phyloP scores from a whole-genome alignment of 2,797 vertebrate species.

The Denticeps clupeoides region DNA sequence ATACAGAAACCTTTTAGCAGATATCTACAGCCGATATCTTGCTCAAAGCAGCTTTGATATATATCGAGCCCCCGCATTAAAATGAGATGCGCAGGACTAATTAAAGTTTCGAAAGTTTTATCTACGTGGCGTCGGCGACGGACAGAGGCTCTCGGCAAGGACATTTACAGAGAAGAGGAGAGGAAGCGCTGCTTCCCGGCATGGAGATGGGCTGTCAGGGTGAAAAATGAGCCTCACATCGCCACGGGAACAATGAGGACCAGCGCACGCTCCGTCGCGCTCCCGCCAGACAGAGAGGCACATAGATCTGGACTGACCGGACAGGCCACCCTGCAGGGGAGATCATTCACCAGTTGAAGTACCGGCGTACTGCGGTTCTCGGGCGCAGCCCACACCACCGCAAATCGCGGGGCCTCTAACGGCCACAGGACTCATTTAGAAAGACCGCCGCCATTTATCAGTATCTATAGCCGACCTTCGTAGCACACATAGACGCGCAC shows the following conservation, averaged over 20 bases:
- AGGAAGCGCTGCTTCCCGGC: too few relatives aligned
- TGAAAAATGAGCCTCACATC: constrained; percentile 60
- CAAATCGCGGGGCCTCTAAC: constrained; percentile 29
- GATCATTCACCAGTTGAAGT: too few relatives aligned
- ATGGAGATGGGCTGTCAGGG: constrained; percentile 52
- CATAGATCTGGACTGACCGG: too few relatives aligned
- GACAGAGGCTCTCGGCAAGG: too few relatives aligned
- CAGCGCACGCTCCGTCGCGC: constrained; percentile 36
- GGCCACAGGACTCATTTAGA: constrained; percentile 28
- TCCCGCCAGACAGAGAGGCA: constrained; percentile 22
- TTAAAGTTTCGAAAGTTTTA: too few relatives aligned
- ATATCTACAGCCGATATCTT: too few relatives aligned
- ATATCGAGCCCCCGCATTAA: too few relatives aligned
- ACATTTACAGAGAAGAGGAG: not conserved
- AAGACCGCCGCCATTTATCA: constrained; percentile 51
- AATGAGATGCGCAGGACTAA: too few relatives aligned
- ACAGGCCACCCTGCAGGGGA: constrained; percentile 28
- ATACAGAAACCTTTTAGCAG: constrained; percentile 18
- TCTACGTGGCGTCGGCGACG: too few relatives aligned
- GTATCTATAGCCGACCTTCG: constrained; percentile 52
- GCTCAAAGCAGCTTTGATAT: too few relatives aligned
- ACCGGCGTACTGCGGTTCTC: too few relatives aligned
- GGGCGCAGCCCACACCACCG: constrained; percentile 29
- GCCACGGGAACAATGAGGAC: constrained; percentile 46
- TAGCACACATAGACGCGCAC: constrained; percentile 24